Conservation (phyloP, 2,888 invertebrate genomes). For the Leptopilina drosophilae region DNA sequence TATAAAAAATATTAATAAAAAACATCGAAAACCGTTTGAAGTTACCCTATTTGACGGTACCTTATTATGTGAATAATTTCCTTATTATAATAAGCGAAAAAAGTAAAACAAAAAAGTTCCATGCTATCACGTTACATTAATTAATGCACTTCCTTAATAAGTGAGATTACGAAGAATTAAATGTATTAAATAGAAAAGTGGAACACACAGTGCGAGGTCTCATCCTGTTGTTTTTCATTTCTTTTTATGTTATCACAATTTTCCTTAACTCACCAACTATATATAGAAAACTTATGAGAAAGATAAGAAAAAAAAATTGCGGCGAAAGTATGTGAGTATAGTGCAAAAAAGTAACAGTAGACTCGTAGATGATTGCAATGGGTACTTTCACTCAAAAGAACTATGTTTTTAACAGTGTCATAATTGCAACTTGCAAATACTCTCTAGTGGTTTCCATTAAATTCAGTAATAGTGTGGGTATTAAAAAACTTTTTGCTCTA, state of each 20-base stretch:
- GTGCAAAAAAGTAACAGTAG: slow-evolving; percentile 49
- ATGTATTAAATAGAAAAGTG: slow-evolving; percentile 27
- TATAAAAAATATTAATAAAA: no score
- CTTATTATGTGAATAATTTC: neutral
- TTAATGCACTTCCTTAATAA: slow-evolving; percentile 13
- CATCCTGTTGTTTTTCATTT: slow-evolving; percentile 35
- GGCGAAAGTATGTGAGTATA: slow-evolving; percentile 57
- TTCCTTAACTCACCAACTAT: neutral
- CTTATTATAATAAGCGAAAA: neutral
- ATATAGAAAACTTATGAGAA: slow-evolving; percentile 36
- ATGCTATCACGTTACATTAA: neutral
- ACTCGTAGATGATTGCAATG: slow-evolving; percentile 51
- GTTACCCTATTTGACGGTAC: no score
- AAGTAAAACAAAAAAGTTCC: slow-evolving; percentile 11
- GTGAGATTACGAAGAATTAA: slow-evolving; percentile 34
- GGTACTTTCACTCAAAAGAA: slow-evolving; percentile 57
- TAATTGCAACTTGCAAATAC: slow-evolving; percentile 10
- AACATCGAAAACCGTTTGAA: no score
- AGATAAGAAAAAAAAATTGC: slow-evolving; percentile 49
- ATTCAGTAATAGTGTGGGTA: neutral
- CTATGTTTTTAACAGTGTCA: slow-evolving; percentile 31
- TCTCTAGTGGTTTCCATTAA: neutral
- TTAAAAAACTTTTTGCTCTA: no score
- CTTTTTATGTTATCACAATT: neutral
- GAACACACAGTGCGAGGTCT: slow-evolving; percentile 35